Percentiles rank a stretch among this genome's conserved stretches.
These are phyloP conservation scores for Tortricodes alternella DNA, from an alignment of 2,888 invertebrate species.

Conservation along the genomic window DNA sequence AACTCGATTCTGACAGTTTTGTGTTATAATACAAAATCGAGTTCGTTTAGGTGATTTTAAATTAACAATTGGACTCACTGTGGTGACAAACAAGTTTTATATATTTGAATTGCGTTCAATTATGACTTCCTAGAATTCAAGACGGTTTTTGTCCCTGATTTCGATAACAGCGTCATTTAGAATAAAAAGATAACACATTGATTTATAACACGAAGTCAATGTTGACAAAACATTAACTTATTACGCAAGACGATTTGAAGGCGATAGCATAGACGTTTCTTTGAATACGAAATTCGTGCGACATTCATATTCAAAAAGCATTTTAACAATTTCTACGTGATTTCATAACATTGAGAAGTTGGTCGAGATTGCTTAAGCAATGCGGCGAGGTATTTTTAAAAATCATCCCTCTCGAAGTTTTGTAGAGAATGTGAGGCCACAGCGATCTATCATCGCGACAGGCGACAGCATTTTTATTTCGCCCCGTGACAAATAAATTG, in stretches of 20 bases:
- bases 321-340: conserved; percentile 16
- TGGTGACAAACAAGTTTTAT: too few species aligned
- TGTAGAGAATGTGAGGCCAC: background rate
- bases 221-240: background rate
- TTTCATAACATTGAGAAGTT: background rate
- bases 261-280: background rate
- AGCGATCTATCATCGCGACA: conserved; percentile 15
- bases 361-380: background rate
- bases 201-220: background rate
- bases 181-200: background rate
- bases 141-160: background rate
- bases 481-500: conserved; percentile 9
- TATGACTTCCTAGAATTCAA: background rate
- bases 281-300: background rate
- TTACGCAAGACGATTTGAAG: background rate
- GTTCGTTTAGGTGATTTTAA: too few species aligned
- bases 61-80: too few species aligned
- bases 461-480: conserved; percentile 7
- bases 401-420: conserved; percentile 3
- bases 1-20: too few species aligned
- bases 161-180: background rate
- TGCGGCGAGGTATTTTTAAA: conserved; percentile 8
- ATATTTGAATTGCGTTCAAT: too few species aligned
- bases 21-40: too few species aligned
- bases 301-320: conserved; percentile 5